phyloP scores from a whole-genome alignment of 2,797 vertebrate species.

The Tangara arthus region DNA sequence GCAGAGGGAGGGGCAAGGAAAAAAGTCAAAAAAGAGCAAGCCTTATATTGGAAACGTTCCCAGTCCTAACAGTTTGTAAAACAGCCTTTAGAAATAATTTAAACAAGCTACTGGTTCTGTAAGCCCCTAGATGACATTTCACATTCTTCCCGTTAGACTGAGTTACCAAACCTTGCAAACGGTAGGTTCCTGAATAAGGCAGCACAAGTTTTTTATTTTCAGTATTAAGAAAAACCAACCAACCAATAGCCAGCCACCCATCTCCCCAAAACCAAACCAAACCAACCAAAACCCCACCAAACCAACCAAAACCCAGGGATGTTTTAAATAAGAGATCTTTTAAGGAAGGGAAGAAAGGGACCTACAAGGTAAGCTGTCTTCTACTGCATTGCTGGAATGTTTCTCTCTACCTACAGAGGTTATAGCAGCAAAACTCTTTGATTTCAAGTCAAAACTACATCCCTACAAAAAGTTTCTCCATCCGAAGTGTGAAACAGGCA shows the following conservation, averaged over 20 bases:
- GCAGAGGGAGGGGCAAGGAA: too few relatives aligned
- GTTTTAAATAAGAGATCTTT: not conserved
- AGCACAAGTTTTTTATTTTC: not conserved
- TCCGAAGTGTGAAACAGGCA: not conserved
- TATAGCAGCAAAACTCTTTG: not conserved
- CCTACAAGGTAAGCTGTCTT: not conserved
- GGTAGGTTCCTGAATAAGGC: rapidly evolving
- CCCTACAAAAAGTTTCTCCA: not conserved
- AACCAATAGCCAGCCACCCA: not conserved
- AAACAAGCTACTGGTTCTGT: not conserved
- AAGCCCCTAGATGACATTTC: not conserved
- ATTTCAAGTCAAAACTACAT: not conserved
- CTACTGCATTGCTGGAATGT: not conserved
- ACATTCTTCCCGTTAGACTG: not conserved
- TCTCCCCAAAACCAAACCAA: not conserved
- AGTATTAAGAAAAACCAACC: not conserved
- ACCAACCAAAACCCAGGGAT: not conserved
- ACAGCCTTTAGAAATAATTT: not conserved
- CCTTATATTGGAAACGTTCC: not conserved
- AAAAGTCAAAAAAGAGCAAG: not conserved
- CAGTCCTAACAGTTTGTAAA: not conserved
- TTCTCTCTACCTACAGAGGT: not conserved
- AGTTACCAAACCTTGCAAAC: not conserved
- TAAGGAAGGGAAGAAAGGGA: not conserved
- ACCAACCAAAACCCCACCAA: not conserved